Evolutionary conservation across 2,797 vertebrate species (phyloP).

Genomic region (Pteronotus mesoamericanus): DNA sequence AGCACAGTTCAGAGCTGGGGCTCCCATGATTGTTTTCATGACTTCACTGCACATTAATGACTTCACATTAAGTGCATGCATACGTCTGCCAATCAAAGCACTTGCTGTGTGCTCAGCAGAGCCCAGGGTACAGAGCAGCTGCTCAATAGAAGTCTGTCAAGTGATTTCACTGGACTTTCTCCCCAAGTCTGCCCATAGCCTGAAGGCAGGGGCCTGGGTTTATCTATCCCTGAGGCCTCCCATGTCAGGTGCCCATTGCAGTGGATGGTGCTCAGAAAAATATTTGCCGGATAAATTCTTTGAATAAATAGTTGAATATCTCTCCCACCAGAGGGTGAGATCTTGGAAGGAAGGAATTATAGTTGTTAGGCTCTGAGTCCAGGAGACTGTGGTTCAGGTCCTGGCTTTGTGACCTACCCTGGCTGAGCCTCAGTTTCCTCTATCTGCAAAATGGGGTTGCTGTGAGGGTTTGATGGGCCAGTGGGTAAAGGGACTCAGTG

Average conservation of each 20-base stretch:
- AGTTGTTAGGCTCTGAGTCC: background rate
- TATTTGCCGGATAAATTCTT: background rate
- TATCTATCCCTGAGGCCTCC: background rate
- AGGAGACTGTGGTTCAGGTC: background rate
- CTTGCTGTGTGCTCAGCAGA: background rate
- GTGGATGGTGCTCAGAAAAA: background rate
- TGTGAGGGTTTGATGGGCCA: background rate
- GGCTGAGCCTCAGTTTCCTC: background rate
- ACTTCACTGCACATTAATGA: background rate
- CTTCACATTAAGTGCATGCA: no score
- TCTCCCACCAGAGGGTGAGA: background rate
- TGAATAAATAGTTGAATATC: background rate
- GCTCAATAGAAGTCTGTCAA: background rate
- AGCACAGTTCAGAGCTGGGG: background rate
- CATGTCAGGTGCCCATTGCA: fast-evolving
- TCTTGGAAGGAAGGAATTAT: background rate
- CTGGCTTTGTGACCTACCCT: background rate
- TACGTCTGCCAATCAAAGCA: background rate
- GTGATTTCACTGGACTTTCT: background rate
- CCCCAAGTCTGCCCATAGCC: background rate
- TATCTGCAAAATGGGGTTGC: background rate
- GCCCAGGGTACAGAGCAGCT: background rate
- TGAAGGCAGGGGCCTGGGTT: background rate
- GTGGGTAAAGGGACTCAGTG: background rate
- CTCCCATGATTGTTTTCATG: background rate